Conservation (phyloP, 2,888 invertebrate genomes). For the Drosophila algonquin region DNA sequence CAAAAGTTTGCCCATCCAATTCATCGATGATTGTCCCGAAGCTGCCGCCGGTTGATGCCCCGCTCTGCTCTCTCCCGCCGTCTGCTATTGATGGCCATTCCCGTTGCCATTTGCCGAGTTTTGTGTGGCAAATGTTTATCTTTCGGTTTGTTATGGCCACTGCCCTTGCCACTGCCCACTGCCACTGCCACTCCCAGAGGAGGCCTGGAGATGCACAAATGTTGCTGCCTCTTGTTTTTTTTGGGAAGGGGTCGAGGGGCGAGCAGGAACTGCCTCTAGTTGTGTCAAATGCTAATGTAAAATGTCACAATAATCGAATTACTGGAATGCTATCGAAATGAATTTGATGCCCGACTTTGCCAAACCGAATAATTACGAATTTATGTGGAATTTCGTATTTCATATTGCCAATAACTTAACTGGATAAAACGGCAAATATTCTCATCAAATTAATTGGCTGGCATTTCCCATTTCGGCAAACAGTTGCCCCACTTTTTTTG, state of each 20-base stretch:
- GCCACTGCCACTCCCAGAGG: constrained; percentile 52
- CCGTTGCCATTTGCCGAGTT: constrained; percentile 49
- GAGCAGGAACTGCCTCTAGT: neutral
- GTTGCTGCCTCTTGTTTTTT: constrained; percentile 28
- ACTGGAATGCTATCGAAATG: constrained; percentile 46
- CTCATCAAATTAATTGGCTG: constrained; percentile 29
- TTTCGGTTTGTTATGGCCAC: constrained; percentile 57
- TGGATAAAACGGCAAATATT: neutral
- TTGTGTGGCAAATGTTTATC: constrained; percentile 71
- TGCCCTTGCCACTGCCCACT: constrained; percentile 6
- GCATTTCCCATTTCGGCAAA: constrained; percentile 10
- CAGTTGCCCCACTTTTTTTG: constrained; percentile 11
- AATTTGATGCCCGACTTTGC: constrained; percentile 17
- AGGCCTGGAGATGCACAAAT: constrained; percentile 49
- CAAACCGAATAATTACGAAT: constrained; percentile 39
- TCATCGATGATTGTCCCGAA: constrained; percentile 74
- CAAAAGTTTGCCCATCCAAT: constrained; percentile 72
- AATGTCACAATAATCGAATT: constrained; percentile 69
- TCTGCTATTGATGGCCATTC: constrained; percentile 55
- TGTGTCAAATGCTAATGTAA: constrained; percentile 67
- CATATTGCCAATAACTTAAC: constrained; percentile 2
- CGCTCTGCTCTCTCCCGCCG: constrained; percentile 16
- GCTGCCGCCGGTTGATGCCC: constrained; percentile 14
- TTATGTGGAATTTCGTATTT: constrained; percentile 37
- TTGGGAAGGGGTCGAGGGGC: constrained; percentile 8